phyloP scores from a whole-genome alignment of 2,888 invertebrate species.

The Pherbina coryleti region DNA sequence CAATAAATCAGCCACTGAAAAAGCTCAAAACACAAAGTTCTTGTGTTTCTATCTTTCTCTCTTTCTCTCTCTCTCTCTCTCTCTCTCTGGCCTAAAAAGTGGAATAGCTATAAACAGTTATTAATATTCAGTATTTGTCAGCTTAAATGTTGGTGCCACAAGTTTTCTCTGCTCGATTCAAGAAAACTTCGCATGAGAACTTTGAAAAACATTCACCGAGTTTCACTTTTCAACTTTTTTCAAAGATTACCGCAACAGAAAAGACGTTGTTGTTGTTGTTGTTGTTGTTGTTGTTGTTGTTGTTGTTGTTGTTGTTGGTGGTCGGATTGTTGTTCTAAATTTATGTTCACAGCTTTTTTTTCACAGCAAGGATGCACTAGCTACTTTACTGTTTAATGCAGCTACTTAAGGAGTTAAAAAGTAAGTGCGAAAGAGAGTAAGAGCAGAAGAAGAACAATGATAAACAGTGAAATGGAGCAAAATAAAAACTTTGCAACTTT shows the following conservation, averaged over 20 bases:
- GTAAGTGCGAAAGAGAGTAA: not conserved
- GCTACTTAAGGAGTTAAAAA: conserved; percentile 32
- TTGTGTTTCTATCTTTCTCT: too few relatives aligned
- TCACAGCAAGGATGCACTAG: not conserved
- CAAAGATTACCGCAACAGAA: conserved; percentile 29
- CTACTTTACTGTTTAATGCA: conserved; percentile 10
- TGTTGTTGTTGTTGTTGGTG: too few relatives aligned
- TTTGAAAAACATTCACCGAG: conserved; percentile 16
- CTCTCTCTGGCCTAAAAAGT: too few relatives aligned
- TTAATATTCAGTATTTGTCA: not conserved
- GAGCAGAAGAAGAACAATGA: not conserved
- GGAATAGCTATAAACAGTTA: too few relatives aligned
- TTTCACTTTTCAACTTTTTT: conserved; percentile 32
- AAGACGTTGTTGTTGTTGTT: not conserved
- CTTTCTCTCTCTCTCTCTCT: too few relatives aligned
- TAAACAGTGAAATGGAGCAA: not conserved
- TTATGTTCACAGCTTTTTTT: conserved; percentile 22
- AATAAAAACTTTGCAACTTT: not conserved
- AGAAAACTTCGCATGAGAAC: not conserved
- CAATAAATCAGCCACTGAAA: too few relatives aligned
- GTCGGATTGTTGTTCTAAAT: not conserved
- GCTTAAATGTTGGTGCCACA: not conserved
- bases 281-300: too few relatives aligned
- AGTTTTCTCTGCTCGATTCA: not conserved
- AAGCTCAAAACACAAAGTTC: too few relatives aligned